These are phyloP conservation scores for Ceratitis capitata DNA, from an alignment of 1,140 invertebrate genomes.

Conservation along the genomic window DNA sequence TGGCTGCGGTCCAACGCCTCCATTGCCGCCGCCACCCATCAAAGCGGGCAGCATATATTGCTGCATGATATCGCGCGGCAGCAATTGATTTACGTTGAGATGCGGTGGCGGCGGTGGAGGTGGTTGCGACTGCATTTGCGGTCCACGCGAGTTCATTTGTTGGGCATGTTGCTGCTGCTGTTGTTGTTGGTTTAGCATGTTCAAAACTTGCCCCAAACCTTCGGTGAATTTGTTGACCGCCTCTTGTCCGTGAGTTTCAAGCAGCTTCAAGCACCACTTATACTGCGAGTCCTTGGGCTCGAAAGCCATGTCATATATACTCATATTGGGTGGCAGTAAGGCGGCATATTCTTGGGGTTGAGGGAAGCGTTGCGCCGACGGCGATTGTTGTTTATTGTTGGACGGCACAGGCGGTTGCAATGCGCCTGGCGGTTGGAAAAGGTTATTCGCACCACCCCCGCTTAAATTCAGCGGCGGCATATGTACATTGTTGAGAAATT, in stretches of 20 bases:
- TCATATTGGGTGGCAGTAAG: conserved; percentile 63
- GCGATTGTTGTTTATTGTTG: conserved; percentile 56
- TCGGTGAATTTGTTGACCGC: conserved; percentile 63
- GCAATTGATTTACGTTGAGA: conserved; percentile 42
- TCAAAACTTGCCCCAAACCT: conserved; percentile 60
- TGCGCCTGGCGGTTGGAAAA: conserved; percentile 47
- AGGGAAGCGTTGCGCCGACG: conserved; percentile 53
- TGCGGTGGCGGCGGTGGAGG: conserved; percentile 52
- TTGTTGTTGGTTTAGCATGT: conserved; percentile 49
- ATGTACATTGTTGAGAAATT: conserved; percentile 69
- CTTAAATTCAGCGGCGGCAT: conserved; percentile 43
- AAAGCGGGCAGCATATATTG: conserved; percentile 41
- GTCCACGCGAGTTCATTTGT: conserved; percentile 48
- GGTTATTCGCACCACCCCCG: conserved; percentile 57
- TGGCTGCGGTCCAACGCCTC: conserved; percentile 46
- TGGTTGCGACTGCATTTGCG: conserved; percentile 51
- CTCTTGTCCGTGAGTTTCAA: conserved; percentile 61
- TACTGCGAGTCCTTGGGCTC: conserved; percentile 64
- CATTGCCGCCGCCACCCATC: neutral
- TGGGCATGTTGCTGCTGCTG: conserved; percentile 48
- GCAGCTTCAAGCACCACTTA: conserved; percentile 61
- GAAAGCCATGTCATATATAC: conserved; percentile 63
- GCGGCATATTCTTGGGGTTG: conserved; percentile 56
- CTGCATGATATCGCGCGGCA: conserved; percentile 33
- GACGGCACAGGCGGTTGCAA: conserved; percentile 51